Evolutionary conservation across 2,113 vertebrate genomes (phyloP), one percentile per base, ranked within the genome.

Genomic region (Rattus norvegicus): DNA sequence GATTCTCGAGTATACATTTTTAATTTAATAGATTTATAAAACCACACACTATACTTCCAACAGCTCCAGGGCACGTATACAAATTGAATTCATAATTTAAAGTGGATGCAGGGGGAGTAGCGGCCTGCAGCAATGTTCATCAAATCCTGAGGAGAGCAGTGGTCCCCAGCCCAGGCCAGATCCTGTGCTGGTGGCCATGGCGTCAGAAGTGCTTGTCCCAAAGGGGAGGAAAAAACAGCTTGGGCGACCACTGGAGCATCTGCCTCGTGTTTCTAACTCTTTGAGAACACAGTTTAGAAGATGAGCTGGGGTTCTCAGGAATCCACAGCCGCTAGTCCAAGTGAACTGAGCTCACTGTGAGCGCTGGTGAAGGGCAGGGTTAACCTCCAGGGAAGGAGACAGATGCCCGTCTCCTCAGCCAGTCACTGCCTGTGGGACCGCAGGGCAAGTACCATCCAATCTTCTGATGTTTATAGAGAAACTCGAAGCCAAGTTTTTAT

Each of bases 21-120:
- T 92, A 97, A 97, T 97, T 97, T 94, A 95, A 87, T 83, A 65
- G 83, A 93, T 95, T 97, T 97, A 94, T 98, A 95, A 97, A 98
- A 95, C 67, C 80, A 90, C 56, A 88, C 59, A 92, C 49, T 91
- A 28, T 5, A n/a, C 95, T 96, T 94, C 86, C 91, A 96, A 85
- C 70, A 67, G 96, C 97, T 93, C 70, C 75, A 2, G 96, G 97
- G 95, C 96, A 95, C 76, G 89, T 96, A 88, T 92, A 96, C 94
- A 98, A 97, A 97, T 98, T 97, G 97, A 97, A 97, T 97, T 90
- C 96, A 77, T 97, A 95, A 98, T 96, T 96, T 97, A 98, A 92
- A 98, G 90, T 1, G 0, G 95, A 75, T 93, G 28, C 69, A 26
- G 77, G 88, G 65, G 90, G 91, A 94, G 80, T 85, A 83, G 87